Conservation (phyloP, 2,797 vertebrate species). For the Semotilus atromaculatus region DNA sequence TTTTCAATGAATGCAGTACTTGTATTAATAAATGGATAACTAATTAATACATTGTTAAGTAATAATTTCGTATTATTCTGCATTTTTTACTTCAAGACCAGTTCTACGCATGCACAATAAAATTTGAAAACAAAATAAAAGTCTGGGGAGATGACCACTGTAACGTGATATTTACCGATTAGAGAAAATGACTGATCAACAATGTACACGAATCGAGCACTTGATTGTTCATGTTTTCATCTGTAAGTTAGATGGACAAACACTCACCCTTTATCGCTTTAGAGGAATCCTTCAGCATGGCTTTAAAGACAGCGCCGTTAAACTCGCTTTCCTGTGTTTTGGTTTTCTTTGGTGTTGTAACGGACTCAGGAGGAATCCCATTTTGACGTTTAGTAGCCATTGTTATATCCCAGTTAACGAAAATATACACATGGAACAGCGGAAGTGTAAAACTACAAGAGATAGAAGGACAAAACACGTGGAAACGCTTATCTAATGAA, state of each 20-base stretch:
- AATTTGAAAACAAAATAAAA: constrained; percentile 27
- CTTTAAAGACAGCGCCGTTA: constrained; percentile 78
- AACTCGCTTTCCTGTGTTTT: constrained; percentile 74
- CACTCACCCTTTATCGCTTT: constrained; percentile 74
- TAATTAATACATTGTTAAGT: no score
- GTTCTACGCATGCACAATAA: not conserved
- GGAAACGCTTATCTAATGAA: constrained; percentile 2
- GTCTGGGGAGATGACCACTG: not conserved
- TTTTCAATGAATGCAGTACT: not conserved
- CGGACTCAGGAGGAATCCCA: constrained; percentile 54
- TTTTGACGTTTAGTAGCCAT: constrained; percentile 65
- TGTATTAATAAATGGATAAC: not conserved
- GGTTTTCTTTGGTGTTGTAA: constrained; percentile 60
- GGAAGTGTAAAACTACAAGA: constrained; percentile 8
- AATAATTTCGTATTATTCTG: not conserved
- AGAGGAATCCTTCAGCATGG: constrained; percentile 75
- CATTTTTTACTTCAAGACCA: not conserved
- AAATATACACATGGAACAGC: constrained; percentile 1
- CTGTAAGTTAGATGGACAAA: not conserved
- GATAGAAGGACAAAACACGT: constrained; percentile 8
- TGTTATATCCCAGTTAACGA: not conserved
- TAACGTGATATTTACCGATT: no score
- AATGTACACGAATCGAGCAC: not conserved
- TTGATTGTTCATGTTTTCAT: not conserved
- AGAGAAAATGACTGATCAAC: not conserved